Evolutionary conservation across 30 jellyfish, hydroid and myxozoan genomes (phyloP).

Genomic region (Cassiopea xamachana): DNA sequence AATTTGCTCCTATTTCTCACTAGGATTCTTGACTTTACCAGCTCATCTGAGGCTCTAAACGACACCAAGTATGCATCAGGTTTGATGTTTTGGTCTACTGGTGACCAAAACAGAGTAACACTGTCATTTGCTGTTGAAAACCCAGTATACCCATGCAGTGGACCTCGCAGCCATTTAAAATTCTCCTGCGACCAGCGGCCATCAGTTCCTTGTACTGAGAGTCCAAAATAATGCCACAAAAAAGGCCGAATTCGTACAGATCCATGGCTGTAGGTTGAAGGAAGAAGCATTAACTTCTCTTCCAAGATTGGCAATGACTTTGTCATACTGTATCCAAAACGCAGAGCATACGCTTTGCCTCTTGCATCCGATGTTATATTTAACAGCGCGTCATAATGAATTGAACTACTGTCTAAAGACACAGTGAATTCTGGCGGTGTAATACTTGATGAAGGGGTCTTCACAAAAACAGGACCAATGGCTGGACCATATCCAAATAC

Average conservation of each 20-base stretch:
- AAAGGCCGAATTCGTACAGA: conserved; percentile 9
- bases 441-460: neutral
- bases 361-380: neutral
- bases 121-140: conserved; percentile 23
- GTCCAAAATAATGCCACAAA: conserved; percentile 40
- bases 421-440: conserved; percentile 39
- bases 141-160: conserved; percentile 36
- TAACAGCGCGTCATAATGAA: neutral
- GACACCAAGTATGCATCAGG: conserved; percentile 31
- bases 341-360: conserved; percentile 30
- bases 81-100: conserved; percentile 9
- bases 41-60: conserved; percentile 32
- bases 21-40: neutral
- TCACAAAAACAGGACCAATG: conserved; percentile 43
- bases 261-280: conserved; percentile 17
- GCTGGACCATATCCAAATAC: conserved; percentile 13
- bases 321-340: conserved; percentile 3
- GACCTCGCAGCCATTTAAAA: conserved; percentile 56
- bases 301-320: conserved; percentile 21
- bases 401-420: neutral
- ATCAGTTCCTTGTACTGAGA: conserved; percentile 23
- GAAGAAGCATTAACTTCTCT: conserved; percentile 18
- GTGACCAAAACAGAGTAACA: conserved; percentile 46
- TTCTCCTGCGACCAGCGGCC: conserved; percentile 53
- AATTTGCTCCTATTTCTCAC: conserved; percentile 9